Conservation (phyloP, 1,140 invertebrate genomes). For the Carcinoscorpius rotundicauda region DNA sequence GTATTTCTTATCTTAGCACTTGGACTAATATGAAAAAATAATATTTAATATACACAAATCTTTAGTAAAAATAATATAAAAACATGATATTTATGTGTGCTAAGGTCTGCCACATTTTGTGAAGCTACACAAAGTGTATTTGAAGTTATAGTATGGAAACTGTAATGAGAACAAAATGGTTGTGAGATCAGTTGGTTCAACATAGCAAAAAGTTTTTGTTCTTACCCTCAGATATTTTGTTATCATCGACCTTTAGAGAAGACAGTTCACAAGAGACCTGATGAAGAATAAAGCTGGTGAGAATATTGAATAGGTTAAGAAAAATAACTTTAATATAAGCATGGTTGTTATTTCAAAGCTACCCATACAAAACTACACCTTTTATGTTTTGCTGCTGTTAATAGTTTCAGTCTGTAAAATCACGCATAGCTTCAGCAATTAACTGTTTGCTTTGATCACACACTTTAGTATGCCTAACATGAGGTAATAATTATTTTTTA, state of each 20-base stretch:
- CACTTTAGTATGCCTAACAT: neutral
- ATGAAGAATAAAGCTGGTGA: neutral
- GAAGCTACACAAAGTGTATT: no score
- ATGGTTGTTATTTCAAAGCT: neutral
- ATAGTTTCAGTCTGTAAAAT: neutral
- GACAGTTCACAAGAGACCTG: constrained; percentile 46
- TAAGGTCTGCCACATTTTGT: no score
- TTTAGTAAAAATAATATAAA: no score
- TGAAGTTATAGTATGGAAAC: no score
- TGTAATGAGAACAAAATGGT: no score
- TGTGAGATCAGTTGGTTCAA: no score
- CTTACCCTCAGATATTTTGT: constrained; percentile 34
- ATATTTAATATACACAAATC: no score
- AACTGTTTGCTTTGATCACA: neutral
- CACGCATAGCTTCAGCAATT: neutral
- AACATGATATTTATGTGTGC: no score
- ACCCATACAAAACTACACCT: neutral
- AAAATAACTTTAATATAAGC: constrained; percentile 7
- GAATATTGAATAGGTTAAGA: neutral
- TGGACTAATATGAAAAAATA: no score
- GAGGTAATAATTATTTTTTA: neutral
- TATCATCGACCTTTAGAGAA: constrained; percentile 46
- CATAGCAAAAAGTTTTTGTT: no score
- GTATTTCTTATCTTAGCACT: no score
- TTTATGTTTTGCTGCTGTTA: neutral